Conservation (phyloP, 2,888 invertebrate genomes). For the Drepana falcataria region DNA sequence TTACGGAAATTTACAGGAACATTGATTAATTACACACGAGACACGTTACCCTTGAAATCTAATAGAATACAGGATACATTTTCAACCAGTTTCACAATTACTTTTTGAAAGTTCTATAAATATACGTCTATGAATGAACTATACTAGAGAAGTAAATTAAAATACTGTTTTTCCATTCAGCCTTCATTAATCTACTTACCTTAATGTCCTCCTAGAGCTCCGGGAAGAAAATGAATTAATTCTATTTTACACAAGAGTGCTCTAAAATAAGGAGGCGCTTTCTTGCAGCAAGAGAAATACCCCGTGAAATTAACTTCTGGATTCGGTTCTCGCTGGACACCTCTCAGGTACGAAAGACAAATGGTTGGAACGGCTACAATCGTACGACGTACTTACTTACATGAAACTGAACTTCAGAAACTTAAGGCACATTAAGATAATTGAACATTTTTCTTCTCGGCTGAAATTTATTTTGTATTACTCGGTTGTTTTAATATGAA, state of each 20-base stretch:
- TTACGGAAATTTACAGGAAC: too few relatives aligned
- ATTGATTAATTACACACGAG: too few relatives aligned
- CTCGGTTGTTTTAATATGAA: too few relatives aligned
- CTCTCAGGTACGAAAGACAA: conserved; percentile 64
- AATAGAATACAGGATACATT: too few relatives aligned
- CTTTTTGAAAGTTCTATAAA: too few relatives aligned
- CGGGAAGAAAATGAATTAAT: conserved; percentile 53
- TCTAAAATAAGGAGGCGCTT: conserved; percentile 49
- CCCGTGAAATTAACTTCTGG: conserved; percentile 73
- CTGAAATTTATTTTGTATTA: neutral
- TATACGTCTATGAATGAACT: too few relatives aligned
- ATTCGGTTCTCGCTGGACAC: conserved; percentile 64
- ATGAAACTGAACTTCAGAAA: conserved; percentile 25
- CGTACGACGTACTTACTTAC: conserved; percentile 31
- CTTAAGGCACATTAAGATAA: conserved; percentile 5
- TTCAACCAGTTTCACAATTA: too few relatives aligned
- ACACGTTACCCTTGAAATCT: too few relatives aligned
- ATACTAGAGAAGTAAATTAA: too few relatives aligned
- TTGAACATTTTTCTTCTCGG: neutral
- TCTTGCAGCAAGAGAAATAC: conserved; percentile 63
- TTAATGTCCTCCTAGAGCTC: conserved; percentile 30
- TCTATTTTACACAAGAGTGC: conserved; percentile 63
- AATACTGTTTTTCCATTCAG: too few relatives aligned
- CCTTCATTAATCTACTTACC: conserved; percentile 18
- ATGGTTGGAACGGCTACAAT: conserved; percentile 43